Percentiles rank a stretch among this genome's conserved stretches.
These are phyloP conservation scores for Oryzias javanicus DNA, from an alignment of 2,113 vertebrate species.

Conservation along the genomic window DNA sequence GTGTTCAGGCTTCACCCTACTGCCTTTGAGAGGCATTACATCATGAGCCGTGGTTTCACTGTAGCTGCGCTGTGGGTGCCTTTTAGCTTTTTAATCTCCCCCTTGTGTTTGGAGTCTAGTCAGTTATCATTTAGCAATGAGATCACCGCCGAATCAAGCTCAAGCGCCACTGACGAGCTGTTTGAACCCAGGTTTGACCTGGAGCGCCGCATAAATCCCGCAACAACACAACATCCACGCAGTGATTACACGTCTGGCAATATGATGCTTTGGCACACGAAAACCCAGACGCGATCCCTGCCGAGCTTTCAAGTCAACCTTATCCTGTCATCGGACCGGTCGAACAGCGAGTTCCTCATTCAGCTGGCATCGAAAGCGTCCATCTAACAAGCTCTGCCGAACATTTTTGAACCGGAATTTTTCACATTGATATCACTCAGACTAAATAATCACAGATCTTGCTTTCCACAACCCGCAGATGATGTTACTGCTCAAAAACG, in stretches of 20 bases:
- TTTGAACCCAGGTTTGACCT: slow-evolving; percentile 23
- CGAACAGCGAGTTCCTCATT: slow-evolving; percentile 54
- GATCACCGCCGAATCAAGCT: slow-evolving; percentile 35
- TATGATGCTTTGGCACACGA: slow-evolving; percentile 37
- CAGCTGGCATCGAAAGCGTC: slow-evolving; percentile 44
- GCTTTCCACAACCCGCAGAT: slow-evolving; percentile 30
- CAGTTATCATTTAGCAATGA: slow-evolving; percentile 59
- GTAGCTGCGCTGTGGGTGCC: slow-evolving; percentile 50
- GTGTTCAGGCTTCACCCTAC: slow-evolving; percentile 62
- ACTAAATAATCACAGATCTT: slow-evolving; percentile 68
- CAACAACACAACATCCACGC: slow-evolving; percentile 19
- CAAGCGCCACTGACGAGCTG: slow-evolving; percentile 19
- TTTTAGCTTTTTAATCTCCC: slow-evolving; percentile 48
- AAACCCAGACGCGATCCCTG: slow-evolving; percentile 53
- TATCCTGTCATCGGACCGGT: slow-evolving; percentile 62
- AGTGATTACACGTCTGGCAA: slow-evolving; percentile 62
- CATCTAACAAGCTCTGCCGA: slow-evolving; percentile 45
- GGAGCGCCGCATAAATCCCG: slow-evolving; percentile 3
- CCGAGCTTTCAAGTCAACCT: slow-evolving; percentile 52
- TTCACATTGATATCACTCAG: slow-evolving; percentile 66
- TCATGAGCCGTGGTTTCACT: slow-evolving; percentile 64
- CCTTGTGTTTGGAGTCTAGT: slow-evolving; percentile 54
- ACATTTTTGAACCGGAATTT: slow-evolving; percentile 65
- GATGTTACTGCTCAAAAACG: slow-evolving; percentile 55
- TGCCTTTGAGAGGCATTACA: slow-evolving; percentile 69